phyloP scores from a whole-genome alignment of 1,140 invertebrate genomes.

The Mylabris phalerata region DNA sequence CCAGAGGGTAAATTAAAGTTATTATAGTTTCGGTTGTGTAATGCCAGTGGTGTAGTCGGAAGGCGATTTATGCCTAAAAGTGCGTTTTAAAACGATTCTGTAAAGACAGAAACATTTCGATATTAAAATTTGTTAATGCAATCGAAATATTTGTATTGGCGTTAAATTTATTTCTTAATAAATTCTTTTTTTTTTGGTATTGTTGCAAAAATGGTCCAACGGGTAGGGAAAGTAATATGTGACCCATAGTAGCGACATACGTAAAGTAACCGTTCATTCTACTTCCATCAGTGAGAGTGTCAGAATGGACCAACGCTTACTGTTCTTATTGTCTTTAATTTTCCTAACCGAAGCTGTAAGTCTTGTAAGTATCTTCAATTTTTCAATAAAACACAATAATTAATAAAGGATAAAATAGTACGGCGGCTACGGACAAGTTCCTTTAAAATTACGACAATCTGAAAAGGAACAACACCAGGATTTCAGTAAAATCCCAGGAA shows the following conservation, averaged over 20 bases:
- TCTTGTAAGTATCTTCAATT: conserved; percentile 6
- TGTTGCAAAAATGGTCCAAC: conserved; percentile 6
- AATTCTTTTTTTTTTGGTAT: no score
- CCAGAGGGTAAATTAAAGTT: neutral
- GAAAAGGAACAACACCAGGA: conserved; percentile 60
- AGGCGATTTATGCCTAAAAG: no score
- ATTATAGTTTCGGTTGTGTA: no score
- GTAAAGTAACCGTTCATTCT: conserved; percentile 4
- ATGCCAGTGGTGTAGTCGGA: no score
- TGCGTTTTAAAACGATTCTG: no score
- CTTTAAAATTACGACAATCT: conserved; percentile 21
- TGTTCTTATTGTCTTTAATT: conserved; percentile 2
- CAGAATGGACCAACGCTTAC: conserved; percentile 15
- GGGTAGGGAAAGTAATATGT: conserved; percentile 15
- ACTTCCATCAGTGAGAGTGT: neutral
- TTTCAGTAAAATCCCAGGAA: conserved; percentile 69
- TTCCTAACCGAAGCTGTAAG: conserved; percentile 1
- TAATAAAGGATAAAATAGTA: neutral
- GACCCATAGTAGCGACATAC: conserved; percentile 1
- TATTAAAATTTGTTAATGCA: no score
- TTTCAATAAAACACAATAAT: neutral
- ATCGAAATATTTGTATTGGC: no score
- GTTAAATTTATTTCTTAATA: no score
- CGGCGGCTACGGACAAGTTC: conserved; percentile 11
- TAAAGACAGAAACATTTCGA: no score